Evolutionary conservation across 2,888 invertebrate genomes (phyloP), one percentile per base, ranked within the genome.

Genomic region (Maniola hyperantus): DNA sequence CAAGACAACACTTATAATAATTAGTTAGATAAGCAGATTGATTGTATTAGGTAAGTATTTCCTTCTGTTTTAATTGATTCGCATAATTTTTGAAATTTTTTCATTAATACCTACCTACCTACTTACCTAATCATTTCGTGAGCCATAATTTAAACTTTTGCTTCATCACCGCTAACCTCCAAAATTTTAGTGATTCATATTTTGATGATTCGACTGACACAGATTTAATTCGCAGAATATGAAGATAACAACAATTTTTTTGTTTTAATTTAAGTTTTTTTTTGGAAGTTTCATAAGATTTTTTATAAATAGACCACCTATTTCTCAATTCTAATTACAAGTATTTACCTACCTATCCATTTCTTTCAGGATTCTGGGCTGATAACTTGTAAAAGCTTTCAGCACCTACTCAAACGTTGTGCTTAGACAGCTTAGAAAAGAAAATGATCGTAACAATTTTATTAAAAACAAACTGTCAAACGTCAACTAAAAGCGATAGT

Each of bases 121-220:
- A n/a, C n/a, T n/a, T n/a, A 7, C 6, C 6, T 48, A 11, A 46
- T 34, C 6, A 11, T 60, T 55, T 60, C 18, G 13, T 34, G 36
- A 50, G 15, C 39, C 15, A 33, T 26, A 4, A 26, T 34, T 20
- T 34, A 18, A 50, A 18, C 42, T 57, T 55, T 39, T 36, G 59
- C 48, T 18, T 34, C 0, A 11, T 60, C 48, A 50, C 34, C 6
- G 36, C 18, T 36, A 11, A 13, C 60, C 50, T 65, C 26, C 46
- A 51, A 71, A 69, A 64, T 62, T 60, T 64, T 65, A 20, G 63
- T 80, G 79, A 81, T 74, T 81, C 78, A 77, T 65, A 44, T 72
- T 66, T 48, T 67, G 68, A 63, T 75, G 75, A 78, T 73, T 77
- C 73, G 71, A 71, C 70, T 78, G 79, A 76, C 80, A 77, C 75